Percentiles rank a stretch among this genome's conserved stretches.
These are phyloP conservation scores for Lottia gigantea DNA, from an alignment of 2,888 invertebrate genomes.

Conservation along the genomic window DNA sequence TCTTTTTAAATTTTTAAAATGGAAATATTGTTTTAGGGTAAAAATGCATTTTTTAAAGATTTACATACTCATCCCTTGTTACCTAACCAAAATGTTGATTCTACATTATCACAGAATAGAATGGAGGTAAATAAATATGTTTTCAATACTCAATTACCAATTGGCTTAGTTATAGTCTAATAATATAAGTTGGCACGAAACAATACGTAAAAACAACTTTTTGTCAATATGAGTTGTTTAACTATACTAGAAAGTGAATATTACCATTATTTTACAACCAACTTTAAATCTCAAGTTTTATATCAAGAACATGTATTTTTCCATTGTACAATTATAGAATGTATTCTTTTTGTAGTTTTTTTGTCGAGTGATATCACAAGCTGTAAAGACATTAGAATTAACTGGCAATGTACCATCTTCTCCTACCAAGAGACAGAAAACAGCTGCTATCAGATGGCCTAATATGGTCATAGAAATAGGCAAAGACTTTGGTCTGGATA, in stretches of 20 bases:
- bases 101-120: slow-evolving; percentile 77
- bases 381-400: slow-evolving; percentile 31
- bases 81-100: slow-evolving; percentile 76
- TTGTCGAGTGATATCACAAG: slow-evolving; percentile 33
- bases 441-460: slow-evolving; percentile 75
- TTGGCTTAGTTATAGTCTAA: too few relatives aligned
- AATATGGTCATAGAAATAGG: slow-evolving; percentile 79
- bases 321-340: neutral
- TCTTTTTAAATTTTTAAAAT: too few relatives aligned
- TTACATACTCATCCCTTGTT: slow-evolving; percentile 72
- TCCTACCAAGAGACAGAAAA: slow-evolving; percentile 24
- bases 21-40: slow-evolving; percentile 53
- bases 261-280: too few relatives aligned
- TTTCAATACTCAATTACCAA: neutral
- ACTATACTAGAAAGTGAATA: too few relatives aligned
- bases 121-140: slow-evolving; percentile 67
- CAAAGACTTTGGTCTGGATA: slow-evolving; percentile 81
- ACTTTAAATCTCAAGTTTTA: neutral
- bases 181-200: too few relatives aligned
- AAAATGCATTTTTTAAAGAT: slow-evolving; percentile 67
- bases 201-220: too few relatives aligned
- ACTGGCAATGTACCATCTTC: slow-evolving; percentile 17
- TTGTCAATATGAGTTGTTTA: too few relatives aligned
- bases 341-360: slow-evolving; percentile 31
- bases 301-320: neutral